Conservation (phyloP, 30 jellyfish, hydroid and myxozoan species). For the Rhopilema esculentum region DNA sequence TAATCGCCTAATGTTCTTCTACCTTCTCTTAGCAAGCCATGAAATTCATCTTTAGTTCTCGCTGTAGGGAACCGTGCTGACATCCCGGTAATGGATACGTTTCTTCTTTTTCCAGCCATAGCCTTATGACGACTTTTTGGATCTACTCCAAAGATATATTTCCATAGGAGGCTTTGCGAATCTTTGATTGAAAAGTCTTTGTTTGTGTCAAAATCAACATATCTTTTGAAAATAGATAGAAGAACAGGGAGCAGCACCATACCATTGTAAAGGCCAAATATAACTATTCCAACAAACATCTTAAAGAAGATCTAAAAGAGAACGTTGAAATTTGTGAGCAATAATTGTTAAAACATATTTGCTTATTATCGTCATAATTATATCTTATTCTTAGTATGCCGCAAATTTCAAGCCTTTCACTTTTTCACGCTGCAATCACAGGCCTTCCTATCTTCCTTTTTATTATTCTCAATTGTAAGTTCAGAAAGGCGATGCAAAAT, state of each 20-base stretch:
- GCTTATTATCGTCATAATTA: no score
- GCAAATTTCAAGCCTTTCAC: no score
- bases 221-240: constrained; percentile 28
- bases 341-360: no score
- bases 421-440: no score
- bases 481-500: no score
- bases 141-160: background rate
- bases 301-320: constrained; percentile 61
- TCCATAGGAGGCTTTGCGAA: background rate
- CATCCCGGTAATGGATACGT: constrained; percentile 42
- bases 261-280: constrained; percentile 70
- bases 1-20: constrained; percentile 38
- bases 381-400: no score
- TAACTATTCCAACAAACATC: constrained; percentile 68
- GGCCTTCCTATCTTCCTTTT: no score
- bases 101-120: background rate
- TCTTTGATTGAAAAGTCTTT: background rate
- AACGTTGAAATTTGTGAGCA: no score
- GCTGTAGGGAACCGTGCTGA: constrained; percentile 63
- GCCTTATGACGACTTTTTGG: background rate
- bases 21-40: constrained; percentile 49
- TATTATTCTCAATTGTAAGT: no score
- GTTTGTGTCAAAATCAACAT: background rate
- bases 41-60: constrained; percentile 35
- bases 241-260: constrained; percentile 66